phyloP scores from a whole-genome alignment of 2,888 invertebrate species.

The Nycteola revayana region DNA sequence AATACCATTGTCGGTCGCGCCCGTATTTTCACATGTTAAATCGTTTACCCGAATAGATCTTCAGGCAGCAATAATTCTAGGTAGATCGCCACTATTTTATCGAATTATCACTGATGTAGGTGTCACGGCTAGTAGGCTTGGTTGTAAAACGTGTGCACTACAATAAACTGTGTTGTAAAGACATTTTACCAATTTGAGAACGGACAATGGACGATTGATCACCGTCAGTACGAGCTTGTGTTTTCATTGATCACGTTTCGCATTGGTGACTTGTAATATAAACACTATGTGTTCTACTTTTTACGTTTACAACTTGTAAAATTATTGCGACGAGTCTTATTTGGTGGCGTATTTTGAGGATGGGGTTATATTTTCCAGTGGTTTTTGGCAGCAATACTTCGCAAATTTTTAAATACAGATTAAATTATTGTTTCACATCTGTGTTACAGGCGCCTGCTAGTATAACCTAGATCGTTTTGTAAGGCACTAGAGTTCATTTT shows the following conservation, averaged over 20 bases:
- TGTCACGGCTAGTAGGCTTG: constrained; percentile 26
- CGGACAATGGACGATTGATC: constrained; percentile 48
- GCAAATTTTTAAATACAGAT: too few relatives aligned
- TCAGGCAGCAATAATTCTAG: constrained; percentile 23
- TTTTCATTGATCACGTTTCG: constrained; percentile 27
- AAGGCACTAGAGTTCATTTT: too few relatives aligned
- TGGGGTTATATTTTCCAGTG: too few relatives aligned
- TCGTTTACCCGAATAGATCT: constrained; percentile 16
- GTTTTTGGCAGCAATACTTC: too few relatives aligned
- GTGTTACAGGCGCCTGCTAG: too few relatives aligned
- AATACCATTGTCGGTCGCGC: too few relatives aligned
- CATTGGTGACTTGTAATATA: constrained; percentile 20
- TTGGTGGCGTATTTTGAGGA: too few relatives aligned
- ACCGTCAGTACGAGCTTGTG: constrained; percentile 34
- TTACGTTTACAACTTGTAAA: too few relatives aligned
- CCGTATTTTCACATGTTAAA: too few relatives aligned
- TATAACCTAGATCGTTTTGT: too few relatives aligned
- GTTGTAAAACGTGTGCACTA: constrained; percentile 26
- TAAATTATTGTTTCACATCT: too few relatives aligned
- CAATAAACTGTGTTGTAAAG: constrained; percentile 38
- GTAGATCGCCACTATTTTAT: constrained; percentile 29
- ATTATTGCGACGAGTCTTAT: too few relatives aligned
- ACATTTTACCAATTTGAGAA: constrained; percentile 44
- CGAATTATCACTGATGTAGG: constrained; percentile 38
- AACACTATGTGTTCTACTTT: constrained; percentile 2